These are phyloP conservation scores for Barypeithes pellucidus DNA, from an alignment of 2,888 invertebrate species.

Conservation along the genomic window DNA sequence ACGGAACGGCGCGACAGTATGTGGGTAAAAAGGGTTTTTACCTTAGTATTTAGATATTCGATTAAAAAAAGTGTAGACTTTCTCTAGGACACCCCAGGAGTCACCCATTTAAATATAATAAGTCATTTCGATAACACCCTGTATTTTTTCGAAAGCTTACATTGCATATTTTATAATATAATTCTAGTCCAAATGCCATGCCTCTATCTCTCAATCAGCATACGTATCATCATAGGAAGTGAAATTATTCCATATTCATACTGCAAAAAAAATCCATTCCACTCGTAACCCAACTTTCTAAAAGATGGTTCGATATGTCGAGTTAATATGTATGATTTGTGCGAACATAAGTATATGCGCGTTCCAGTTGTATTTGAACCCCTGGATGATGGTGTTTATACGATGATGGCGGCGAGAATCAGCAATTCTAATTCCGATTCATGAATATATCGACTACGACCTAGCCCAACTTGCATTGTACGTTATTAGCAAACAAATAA, in stretches of 20 bases:
- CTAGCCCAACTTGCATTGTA: conserved; percentile 45
- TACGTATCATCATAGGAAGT: not conserved
- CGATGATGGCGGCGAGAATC: conserved; percentile 28
- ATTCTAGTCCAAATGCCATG: conserved; percentile 17
- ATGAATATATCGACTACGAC: conserved; percentile 45
- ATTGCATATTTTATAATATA: too few species aligned
- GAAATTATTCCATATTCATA: conserved; percentile 3
- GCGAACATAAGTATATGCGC: conserved; percentile 34
- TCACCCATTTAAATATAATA: too few species aligned
- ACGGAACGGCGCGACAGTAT: too few species aligned
- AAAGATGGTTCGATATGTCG: conserved; percentile 44
- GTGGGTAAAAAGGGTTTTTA: too few species aligned
- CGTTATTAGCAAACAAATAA: conserved; percentile 46
- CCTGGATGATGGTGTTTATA: conserved; percentile 35
- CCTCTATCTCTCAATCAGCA: not conserved
- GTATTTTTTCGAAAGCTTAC: too few species aligned
- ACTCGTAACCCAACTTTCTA: conserved; percentile 37
- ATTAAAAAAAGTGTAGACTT: too few species aligned
- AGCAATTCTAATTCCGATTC: conserved; percentile 49
- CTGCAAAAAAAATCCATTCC: conserved; percentile 24
- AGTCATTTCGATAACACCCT: too few species aligned
- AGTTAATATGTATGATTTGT: conserved; percentile 52
- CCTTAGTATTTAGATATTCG: too few species aligned
- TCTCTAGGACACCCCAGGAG: too few species aligned
- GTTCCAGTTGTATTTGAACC: conserved; percentile 39